Evolutionary conservation across 2,888 invertebrate species (phyloP), one percentile per base, ranked within the genome.

Genomic region (Hemicrepidius hirtus): DNA sequence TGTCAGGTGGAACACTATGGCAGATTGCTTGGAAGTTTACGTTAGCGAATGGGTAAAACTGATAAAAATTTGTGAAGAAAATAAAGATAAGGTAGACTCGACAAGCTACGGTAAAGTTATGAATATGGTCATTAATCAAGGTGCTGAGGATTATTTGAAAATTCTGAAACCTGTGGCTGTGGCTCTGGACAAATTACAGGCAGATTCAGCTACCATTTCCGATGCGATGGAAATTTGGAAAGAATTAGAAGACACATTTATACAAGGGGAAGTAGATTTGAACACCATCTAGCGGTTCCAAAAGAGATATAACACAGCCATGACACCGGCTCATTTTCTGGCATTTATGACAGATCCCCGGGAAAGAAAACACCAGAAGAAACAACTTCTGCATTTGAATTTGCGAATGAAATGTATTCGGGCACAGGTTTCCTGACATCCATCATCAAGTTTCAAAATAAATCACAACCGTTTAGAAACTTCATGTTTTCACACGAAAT

Each of bases 91-190:
- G n/a, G n/a, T n/a, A n/a, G 57, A 57, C 24, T 9, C 32, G 16
- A 16, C 24, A 13, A 32, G 32, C 18, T 35, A 18, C 7, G n/a
- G 16, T 13, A 57, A 57, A 57, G 18, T 28, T 57, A 18, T 35
- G 37, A 57, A 32, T 32, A 32, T 32, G 0, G 57, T 28, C 28
- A 18, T 57, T 6, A 57, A 57, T 1, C 28, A 37, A 18, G 13
- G 7, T 21, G 20, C 28, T 10, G 4, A 53, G 28, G 53, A 53
- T 18, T 53, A 53, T 53, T 28, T 53, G 21, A 53, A 28, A 53
- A 18, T 53, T 53, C 28, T 20, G 20, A 53, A 53, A 10, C 9
- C 53, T 5, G 24, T 24, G 3, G 24, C 40, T 0, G 37, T 37
- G n/a, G n/a, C 37, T 37, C 7, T 37, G 37, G 37, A 37, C 7